A percentile compares a stretch with the other conserved stretches of the same genome.
Evolutionary conservation across 2,113 vertebrate species (phyloP).

Genomic region (Aptenodytes forsteri): DNA sequence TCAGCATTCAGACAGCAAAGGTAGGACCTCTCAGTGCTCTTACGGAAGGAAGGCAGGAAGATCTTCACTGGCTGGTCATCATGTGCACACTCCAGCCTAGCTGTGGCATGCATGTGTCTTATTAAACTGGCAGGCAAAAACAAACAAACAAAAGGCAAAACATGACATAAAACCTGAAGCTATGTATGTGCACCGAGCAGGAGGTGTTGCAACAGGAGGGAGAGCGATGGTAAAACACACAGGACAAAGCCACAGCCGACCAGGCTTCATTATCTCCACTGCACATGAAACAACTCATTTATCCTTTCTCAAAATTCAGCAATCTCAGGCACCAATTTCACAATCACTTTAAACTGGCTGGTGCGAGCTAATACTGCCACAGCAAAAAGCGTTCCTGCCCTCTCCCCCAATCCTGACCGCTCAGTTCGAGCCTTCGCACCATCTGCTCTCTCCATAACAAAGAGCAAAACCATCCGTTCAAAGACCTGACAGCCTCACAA

Average conservation of each 20-base stretch:
- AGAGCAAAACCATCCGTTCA: background rate
- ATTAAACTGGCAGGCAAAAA: background rate
- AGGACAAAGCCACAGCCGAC: background rate
- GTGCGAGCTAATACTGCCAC: background rate
- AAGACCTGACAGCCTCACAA: background rate
- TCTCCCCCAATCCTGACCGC: background rate
- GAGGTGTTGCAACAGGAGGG: background rate
- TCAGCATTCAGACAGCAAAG: background rate
- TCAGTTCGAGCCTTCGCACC: background rate
- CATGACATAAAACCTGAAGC: background rate
- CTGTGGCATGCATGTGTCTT: background rate
- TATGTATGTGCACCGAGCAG: background rate
- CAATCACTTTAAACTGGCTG: background rate
- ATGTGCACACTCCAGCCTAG: background rate
- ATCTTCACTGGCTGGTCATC: background rate
- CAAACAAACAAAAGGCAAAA: background rate
- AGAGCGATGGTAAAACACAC: background rate
- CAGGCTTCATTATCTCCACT: background rate
- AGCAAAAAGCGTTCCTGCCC: background rate
- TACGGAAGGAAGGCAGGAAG: background rate
- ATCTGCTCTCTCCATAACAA: constrained; percentile 31
- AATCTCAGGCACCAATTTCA: background rate
- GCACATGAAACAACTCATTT: background rate
- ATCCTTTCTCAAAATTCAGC: constrained; percentile 17
- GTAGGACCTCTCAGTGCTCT: background rate